Evolutionary conservation across 2,888 invertebrate genomes (phyloP).

Genomic region (Drosophila barbarae): DNA sequence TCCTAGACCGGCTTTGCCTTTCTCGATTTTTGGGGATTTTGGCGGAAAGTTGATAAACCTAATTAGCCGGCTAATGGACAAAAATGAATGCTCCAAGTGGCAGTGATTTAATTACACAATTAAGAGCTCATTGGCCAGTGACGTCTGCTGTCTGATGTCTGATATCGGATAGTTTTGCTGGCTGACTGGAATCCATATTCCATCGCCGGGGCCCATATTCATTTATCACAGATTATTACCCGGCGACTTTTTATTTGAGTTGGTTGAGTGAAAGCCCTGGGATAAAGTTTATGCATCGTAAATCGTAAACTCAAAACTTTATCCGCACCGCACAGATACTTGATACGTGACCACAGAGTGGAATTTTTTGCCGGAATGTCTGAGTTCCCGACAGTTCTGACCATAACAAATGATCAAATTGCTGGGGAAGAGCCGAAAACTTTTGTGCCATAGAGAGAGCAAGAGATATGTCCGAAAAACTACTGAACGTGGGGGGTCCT

Average conservation of each 20-base stretch:
- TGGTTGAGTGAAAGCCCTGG: constrained; percentile 14
- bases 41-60: constrained; percentile 55
- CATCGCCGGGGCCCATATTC: constrained; percentile 11
- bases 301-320: constrained; percentile 40
- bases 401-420: constrained; percentile 38
- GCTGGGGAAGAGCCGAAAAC: constrained; percentile 21
- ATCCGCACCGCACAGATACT: constrained; percentile 13
- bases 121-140: constrained; percentile 36
- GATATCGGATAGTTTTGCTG: constrained; percentile 6
- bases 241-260: constrained; percentile 19
- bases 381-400: constrained; percentile 10
- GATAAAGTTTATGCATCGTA: constrained; percentile 26
- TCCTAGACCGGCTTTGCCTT: neutral
- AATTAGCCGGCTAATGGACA: constrained; percentile 64
- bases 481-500: neutral
- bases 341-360: constrained; percentile 34
- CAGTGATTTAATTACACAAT: constrained; percentile 64
- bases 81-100: constrained; percentile 50
- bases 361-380: constrained; percentile 15
- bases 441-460: constrained; percentile 1
- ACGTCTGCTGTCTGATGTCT: constrained; percentile 12
- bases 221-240: constrained; percentile 41
- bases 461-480: constrained; percentile 22
- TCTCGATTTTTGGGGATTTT: constrained; percentile 4
- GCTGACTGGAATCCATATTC: constrained; percentile 5